Base-by-base conservation (phyloP, 2,888 invertebrate genomes). In the Alsophila aescularia region DNA sequence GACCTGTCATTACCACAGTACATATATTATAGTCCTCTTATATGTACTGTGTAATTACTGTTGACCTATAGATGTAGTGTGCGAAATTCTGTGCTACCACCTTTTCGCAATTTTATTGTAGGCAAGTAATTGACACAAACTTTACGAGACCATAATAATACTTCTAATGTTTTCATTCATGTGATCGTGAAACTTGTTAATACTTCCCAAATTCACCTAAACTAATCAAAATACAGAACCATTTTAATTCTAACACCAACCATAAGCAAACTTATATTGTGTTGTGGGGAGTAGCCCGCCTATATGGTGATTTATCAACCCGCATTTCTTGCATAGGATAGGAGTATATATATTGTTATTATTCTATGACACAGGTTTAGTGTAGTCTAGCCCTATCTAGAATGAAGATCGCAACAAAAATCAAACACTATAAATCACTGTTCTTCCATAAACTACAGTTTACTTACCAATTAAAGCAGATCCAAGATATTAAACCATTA, bases 401-500 rank as follows among this genome's bases (percentile, higher is more conserved):
- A 39, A 49, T 49, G 49, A 37, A 32, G 32, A 54, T 44, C 48
- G 34, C 39, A 29, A 54, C 34, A 8, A 49, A 56, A 40, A 56
- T 50, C 50, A 41, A 51, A 41, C 36, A 31, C 41, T 10, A 56
- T 41, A 55, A 53, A 53, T 47, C 47, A 34, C 18, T 31, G 41
- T 45, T 16, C 41, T 36, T 45, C 55, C 45, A 47, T 50, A 56
- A 56, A 56, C 31, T 42, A 45, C 34, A 48, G 41, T 62, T 45
- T 50, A 44, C 50, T 44, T 40, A 50, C 42, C 56, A 64, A 71
- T 73, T 64, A 70, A 64, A 62, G 64, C 66, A 72, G 67, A 67
- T 69, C 60, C 57, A 47, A 64, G 67, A 69, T 64, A 72, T 71
- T 69, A 66, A 57, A 44, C 62, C 60, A 69, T 77, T 70, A 72